Conservation (phyloP, 2,113 vertebrate genomes). For the Gallinago jamesoni region DNA sequence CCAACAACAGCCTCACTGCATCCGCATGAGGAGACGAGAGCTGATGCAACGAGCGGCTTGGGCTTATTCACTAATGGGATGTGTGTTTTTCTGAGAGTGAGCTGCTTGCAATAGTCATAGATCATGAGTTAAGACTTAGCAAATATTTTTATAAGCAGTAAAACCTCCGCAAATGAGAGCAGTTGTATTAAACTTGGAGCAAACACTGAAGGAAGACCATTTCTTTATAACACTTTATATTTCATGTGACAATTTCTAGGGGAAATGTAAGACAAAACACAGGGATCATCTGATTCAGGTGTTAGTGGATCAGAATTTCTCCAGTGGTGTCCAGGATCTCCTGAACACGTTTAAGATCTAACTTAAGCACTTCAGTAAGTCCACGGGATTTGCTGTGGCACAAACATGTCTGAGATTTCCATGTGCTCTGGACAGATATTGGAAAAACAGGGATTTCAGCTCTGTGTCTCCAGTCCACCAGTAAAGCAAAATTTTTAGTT, state of each 20-base stretch:
- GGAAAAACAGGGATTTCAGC: not conserved
- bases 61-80: not conserved
- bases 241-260: not conserved
- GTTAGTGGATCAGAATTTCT: not conserved
- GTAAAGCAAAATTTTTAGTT: not conserved
- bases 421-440: accelerated
- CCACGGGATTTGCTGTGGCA: not conserved
- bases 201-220: not conserved
- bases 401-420: not conserved
- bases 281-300: not conserved
- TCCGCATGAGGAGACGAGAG: not conserved
- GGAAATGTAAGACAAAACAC: not conserved
- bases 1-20: not conserved
- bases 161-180: not conserved
- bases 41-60: accelerated
- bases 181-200: not conserved
- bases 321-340: not conserved
- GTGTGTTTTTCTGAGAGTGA: not conserved
- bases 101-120: not conserved
- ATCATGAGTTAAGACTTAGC: not conserved
- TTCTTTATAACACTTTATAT: not conserved
- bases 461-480: not conserved
- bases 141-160: not conserved
- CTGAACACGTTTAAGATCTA: not conserved
- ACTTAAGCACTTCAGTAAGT: not conserved